A percentile compares a stretch with the other conserved stretches of the same genome.
Evolutionary conservation across 2,888 invertebrate species (phyloP).

Genomic region (Cephus rjabovi): DNA sequence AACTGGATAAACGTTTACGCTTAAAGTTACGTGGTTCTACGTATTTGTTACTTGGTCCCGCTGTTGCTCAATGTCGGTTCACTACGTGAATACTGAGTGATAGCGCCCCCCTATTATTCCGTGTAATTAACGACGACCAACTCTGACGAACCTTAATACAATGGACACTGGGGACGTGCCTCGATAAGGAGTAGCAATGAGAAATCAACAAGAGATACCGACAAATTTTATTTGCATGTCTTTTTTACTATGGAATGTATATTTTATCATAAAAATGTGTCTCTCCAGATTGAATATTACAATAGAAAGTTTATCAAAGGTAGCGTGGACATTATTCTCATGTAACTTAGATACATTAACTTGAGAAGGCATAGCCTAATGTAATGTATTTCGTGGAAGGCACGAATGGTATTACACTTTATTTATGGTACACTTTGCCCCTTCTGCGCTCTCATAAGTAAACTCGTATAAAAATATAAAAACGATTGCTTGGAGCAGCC

Average conservation of each 20-base stretch:
- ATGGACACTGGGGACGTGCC: not conserved
- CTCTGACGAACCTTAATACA: not conserved
- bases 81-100: not conserved
- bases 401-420: not conserved
- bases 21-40: not conserved
- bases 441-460: not conserved
- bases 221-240: not conserved
- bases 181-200: not conserved
- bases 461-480: conserved; percentile 9
- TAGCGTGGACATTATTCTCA: not conserved
- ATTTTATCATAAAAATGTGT: not conserved
- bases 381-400: not conserved
- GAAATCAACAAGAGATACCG: not conserved
- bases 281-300: not conserved
- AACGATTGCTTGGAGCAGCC: not conserved
- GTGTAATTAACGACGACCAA: not conserved
- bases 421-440: not conserved
- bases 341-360: not conserved
- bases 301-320: not conserved
- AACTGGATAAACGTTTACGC: not conserved
- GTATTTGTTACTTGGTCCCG: not conserved
- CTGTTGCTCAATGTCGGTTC: not conserved
- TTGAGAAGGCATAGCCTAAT: not conserved
- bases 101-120: not conserved
- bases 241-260: not conserved